These are phyloP conservation scores for Leiothrix lutea DNA, from an alignment of 2,113 vertebrate genomes.

Conservation along the genomic window DNA sequence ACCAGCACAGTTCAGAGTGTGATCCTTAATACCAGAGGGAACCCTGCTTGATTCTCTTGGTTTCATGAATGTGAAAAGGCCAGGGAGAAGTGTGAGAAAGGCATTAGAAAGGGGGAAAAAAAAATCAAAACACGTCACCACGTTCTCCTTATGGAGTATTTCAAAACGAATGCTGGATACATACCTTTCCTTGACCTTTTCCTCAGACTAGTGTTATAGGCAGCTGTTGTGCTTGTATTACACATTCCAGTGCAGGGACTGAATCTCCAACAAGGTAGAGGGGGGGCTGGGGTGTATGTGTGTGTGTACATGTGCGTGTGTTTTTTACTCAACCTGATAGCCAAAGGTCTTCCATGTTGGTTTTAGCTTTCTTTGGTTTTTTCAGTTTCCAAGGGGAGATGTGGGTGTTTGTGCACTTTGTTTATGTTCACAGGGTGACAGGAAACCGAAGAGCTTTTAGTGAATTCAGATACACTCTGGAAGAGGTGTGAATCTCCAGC, in stretches of 20 bases:
- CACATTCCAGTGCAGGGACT: neutral
- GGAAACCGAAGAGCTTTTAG: slow-evolving; percentile 18
- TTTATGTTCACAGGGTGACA: slow-evolving; percentile 1
- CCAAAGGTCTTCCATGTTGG: neutral
- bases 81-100: neutral
- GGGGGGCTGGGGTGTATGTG: neutral
- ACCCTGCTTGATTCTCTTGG: neutral
- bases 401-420: neutral
- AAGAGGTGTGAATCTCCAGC: slow-evolving; percentile 15
- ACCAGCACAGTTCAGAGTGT: neutral
- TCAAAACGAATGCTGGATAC: neutral
- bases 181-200: slow-evolving; percentile 33
- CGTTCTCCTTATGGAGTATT: neutral
- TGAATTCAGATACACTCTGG: neutral
- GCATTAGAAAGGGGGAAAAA: neutral
- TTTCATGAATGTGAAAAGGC: neutral
- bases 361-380: neutral
- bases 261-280: neutral
- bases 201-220: slow-evolving; percentile 3
- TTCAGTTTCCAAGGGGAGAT: neutral
- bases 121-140: neutral
- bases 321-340: neutral
- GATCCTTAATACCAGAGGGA: neutral
- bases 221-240: slow-evolving; percentile 35
- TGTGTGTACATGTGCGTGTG: neutral